Evolutionary conservation across 2,113 vertebrate species (phyloP).

Genomic region (Alouatta palliata): DNA sequence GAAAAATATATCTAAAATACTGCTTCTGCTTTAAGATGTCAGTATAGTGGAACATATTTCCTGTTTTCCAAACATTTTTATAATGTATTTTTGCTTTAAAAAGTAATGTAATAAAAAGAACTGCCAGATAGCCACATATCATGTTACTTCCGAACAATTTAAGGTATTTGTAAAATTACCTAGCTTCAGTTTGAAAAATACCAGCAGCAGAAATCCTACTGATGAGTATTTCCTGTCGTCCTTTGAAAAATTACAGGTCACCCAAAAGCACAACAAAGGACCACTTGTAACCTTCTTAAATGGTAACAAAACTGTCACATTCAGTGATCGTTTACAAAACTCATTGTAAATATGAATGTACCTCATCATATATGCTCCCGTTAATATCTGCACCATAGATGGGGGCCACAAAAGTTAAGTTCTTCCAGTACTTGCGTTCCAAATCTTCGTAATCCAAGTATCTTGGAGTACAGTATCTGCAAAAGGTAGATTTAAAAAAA

Average conservation of each 20-base stretch:
- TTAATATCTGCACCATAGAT: conserved; percentile 90
- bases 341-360: conserved; percentile 77
- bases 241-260: background rate
- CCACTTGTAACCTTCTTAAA: conserved; percentile 49
- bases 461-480: conserved; percentile 87
- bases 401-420: conserved; percentile 89
- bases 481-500: conserved; percentile 52
- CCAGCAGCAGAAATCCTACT: background rate
- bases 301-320: conserved; percentile 40
- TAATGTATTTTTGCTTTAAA: background rate
- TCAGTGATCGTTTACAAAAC: conserved; percentile 52
- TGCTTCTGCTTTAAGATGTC: background rate
- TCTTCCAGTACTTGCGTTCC: conserved; percentile 91
- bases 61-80: conserved; percentile 24
- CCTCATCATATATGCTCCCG: conserved; percentile 90
- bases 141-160: background rate
- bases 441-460: conserved; percentile 88
- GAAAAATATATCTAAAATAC: background rate
- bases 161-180: background rate
- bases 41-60: background rate
- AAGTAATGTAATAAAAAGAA: background rate
- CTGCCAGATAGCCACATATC: background rate
- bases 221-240: background rate
- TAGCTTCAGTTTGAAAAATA: conserved; percentile 30
- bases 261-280: background rate